Conservation (phyloP, 2,113 vertebrate species). For the Coptodon bakossiorum region DNA sequence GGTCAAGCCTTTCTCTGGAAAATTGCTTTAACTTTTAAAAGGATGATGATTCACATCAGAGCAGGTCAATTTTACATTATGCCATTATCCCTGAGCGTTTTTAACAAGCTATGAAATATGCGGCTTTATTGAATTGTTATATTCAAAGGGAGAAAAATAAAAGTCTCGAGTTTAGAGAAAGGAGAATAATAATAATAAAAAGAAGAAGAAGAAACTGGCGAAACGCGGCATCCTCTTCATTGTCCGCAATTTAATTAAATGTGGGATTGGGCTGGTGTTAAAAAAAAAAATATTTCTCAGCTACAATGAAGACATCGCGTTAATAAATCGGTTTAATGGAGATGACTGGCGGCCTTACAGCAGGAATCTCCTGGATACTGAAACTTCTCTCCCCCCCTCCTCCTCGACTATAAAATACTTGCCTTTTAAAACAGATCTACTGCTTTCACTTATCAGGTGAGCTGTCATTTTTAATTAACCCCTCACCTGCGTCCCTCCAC, state of each 20-base stretch:
- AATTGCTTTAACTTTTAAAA: constrained; percentile 99
- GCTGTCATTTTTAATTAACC: constrained; percentile 58
- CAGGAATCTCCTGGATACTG: background rate
- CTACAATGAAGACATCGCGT: background rate
- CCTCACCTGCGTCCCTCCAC: constrained; percentile 19
- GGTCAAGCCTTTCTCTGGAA: constrained; percentile 92
- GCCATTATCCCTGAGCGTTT: constrained; percentile 91
- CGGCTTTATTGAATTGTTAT: constrained; percentile 80
- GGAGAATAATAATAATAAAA: background rate
- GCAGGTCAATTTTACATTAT: constrained; percentile 89
- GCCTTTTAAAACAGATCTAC: background rate
- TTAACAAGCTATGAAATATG: constrained; percentile 87
- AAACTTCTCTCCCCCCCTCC: background rate
- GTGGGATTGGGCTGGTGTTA: background rate
- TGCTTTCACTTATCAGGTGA: constrained; percentile 4
- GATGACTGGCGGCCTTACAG: constrained; percentile 18
- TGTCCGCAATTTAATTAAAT: constrained; percentile 17
- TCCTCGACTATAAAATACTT: background rate
- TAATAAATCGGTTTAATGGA: constrained; percentile 9
- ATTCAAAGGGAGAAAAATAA: constrained; percentile 62
- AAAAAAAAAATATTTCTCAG: background rate
- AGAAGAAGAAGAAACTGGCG: background rate
- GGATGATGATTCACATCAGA: constrained; percentile 87
- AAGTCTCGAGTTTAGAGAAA: background rate
- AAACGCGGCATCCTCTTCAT: background rate